phyloP scores from a whole-genome alignment of 2,797 vertebrate species.

The Manis crassicaudata region DNA sequence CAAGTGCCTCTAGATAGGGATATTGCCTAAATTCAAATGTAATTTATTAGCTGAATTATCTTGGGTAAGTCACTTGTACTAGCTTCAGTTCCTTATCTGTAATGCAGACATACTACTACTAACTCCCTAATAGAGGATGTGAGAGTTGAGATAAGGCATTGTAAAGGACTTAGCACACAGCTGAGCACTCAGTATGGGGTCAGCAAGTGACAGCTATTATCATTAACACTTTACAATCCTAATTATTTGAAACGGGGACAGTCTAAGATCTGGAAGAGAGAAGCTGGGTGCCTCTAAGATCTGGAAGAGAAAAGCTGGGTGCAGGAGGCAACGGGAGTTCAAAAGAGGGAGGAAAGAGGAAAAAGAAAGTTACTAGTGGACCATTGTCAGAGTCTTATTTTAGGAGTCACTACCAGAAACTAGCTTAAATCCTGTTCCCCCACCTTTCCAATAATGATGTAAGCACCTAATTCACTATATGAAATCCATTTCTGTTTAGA shows the following conservation, averaged over 20 bases:
- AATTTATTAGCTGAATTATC: neutral
- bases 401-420: neutral
- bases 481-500: slow-evolving; percentile 21
- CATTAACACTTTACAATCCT: neutral
- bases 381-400: neutral
- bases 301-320: neutral
- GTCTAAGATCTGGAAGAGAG: neutral
- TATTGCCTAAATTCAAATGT: slow-evolving; percentile 11
- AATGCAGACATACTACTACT: neutral
- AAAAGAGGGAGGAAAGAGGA: neutral
- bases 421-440: neutral
- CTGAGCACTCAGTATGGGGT: neutral
- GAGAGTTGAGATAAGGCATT: neutral
- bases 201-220: neutral
- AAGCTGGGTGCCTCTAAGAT: neutral
- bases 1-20: neutral
- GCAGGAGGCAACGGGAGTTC: neutral
- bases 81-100: slow-evolving; percentile 12
- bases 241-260: neutral
- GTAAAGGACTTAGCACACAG: slow-evolving; percentile 8
- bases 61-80: slow-evolving; percentile 4
- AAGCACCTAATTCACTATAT: neutral
- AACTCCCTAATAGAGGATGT: neutral
- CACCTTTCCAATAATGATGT: neutral
- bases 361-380: neutral